Percentiles rank a stretch among this genome's conserved stretches.
Conservation (phyloP, 2,888 invertebrate genomes). For the Atethmia centrago region DNA sequence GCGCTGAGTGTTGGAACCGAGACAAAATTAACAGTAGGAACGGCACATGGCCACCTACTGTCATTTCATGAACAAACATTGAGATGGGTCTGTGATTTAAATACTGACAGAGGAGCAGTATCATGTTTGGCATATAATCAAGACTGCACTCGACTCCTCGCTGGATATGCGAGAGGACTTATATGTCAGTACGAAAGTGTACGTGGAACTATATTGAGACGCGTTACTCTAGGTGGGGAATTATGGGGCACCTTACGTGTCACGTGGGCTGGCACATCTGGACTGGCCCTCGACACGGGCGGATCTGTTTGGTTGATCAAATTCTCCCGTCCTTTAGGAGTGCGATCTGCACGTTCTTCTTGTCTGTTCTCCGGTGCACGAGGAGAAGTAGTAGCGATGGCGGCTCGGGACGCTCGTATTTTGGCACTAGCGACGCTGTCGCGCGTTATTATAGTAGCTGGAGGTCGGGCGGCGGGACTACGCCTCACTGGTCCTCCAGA, state of each 20-base stretch:
- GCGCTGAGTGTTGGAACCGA: constrained; percentile 93
- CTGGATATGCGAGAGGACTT: constrained; percentile 94
- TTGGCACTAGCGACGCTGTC: constrained; percentile 98
- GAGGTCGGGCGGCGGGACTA: constrained; percentile 83
- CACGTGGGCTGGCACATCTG: constrained; percentile 87
- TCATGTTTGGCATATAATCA: constrained; percentile 96
- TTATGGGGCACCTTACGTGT: constrained; percentile 87
- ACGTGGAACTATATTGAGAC: constrained; percentile 89
- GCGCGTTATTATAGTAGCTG: constrained; percentile 92
- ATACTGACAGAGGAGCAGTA: constrained; percentile 94
- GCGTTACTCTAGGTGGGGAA: constrained; percentile 87
- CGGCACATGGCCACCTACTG: constrained; percentile 97
- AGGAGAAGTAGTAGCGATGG: constrained; percentile 93
- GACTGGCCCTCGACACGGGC: constrained; percentile 94
- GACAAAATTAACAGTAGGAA: constrained; percentile 97
- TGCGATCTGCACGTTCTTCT: constrained; percentile 96
- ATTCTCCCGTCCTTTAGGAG: constrained; percentile 96
- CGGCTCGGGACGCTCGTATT: constrained; percentile 89
- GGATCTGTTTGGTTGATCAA: constrained; percentile 98
- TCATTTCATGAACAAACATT: constrained; percentile 94
- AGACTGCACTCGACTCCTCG: constrained; percentile 96
- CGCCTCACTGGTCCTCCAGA: constrained; percentile 94
- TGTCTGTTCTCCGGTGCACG: constrained; percentile 99
- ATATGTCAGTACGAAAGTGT: constrained; percentile 97
- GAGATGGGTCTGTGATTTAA: constrained; percentile 95